These are phyloP conservation scores for Garra rufa DNA, from an alignment of 2,113 vertebrate genomes.

Conservation along the genomic window DNA sequence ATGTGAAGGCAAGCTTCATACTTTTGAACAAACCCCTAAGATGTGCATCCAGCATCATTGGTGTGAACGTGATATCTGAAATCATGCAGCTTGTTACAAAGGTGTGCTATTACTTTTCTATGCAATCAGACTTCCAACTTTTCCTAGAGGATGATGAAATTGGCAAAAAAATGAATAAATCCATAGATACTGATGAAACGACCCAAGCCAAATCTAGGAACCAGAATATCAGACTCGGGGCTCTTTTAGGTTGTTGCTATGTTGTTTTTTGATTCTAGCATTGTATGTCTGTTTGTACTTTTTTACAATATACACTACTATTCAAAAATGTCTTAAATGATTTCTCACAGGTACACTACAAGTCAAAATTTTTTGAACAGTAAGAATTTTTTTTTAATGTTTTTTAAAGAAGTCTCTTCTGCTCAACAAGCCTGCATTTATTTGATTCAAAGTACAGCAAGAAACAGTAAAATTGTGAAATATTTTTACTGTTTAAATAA, in stretches of 20 bases:
- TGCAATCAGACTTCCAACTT: not conserved
- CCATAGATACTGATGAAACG: not conserved
- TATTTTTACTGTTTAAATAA: too few relatives aligned
- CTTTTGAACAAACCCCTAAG: not conserved
- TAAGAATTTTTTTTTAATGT: too few relatives aligned
- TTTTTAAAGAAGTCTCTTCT: too few relatives aligned
- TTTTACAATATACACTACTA: not conserved
- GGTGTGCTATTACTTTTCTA: not conserved
- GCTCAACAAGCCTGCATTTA: too few relatives aligned
- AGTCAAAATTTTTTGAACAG: too few relatives aligned
- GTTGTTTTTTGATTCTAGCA: not conserved
- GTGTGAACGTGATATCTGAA: not conserved
- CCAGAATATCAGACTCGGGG: not conserved
- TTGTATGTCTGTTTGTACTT: not conserved
- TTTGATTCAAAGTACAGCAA: too few relatives aligned
- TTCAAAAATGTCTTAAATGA: not conserved
- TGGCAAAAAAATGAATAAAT: not conserved
- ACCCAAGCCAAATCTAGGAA: not conserved
- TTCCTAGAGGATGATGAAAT: not conserved
- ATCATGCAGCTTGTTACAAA: not conserved
- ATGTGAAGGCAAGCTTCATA: not conserved
- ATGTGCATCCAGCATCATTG: not conserved
- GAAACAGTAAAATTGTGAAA: too few relatives aligned
- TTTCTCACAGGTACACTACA: too few relatives aligned
- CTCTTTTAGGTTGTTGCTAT: not conserved